Base-by-base conservation (phyloP, 2,888 invertebrate genomes). In the Bugulina stolonifera region DNA sequence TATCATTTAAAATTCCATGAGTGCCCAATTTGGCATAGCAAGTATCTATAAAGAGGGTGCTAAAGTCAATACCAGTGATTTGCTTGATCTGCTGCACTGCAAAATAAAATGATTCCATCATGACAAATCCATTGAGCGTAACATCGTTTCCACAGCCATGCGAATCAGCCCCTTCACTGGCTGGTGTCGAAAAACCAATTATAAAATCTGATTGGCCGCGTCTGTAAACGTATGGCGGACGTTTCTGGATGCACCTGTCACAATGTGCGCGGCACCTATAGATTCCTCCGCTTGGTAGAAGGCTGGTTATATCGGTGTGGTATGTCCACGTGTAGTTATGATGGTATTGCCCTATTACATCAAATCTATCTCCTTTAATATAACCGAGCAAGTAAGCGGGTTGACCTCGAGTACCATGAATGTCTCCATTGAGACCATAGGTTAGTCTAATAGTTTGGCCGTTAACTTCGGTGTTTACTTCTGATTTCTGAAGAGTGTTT, bases 71-170 rank as follows among this genome's bases (percentile, higher is more conserved):
- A 10, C 32, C 64, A 32, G 64, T 64, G 2, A 64, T 32, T 14
- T 57, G 32, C 35, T 74, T 72, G 27, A 74, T 73, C 69, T 69
- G 71, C 57, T 73, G 72, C 23, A 74, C 57, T 14, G 74, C 74
- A 29, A 64, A 74, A 54, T 73, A 73, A 25, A 74, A 54, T 25
- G 74, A 73, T 58, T 74, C 73, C 72, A 74, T 29, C 25, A 70
- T 71, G 54, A 72, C 70, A 35, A 64, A 64, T 14, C 64, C 64
- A 32, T 64, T 64, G 22, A 34, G 5, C 10, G 64, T 32, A 1
- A 64, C 64, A 22, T 64, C 32, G 14, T 27, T 27, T 2, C 64
- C 64, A 64, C 64, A 64, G 5, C 27, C 5, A 10, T 32, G 64
- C 64, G 10, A 2, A n/a, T 32, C 64, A 10, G 3, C 18, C 32